Percentiles rank a stretch among this genome's conserved stretches.
phyloP scores from a whole-genome alignment of 2,888 invertebrate species.

The Dioctria rufipes region DNA sequence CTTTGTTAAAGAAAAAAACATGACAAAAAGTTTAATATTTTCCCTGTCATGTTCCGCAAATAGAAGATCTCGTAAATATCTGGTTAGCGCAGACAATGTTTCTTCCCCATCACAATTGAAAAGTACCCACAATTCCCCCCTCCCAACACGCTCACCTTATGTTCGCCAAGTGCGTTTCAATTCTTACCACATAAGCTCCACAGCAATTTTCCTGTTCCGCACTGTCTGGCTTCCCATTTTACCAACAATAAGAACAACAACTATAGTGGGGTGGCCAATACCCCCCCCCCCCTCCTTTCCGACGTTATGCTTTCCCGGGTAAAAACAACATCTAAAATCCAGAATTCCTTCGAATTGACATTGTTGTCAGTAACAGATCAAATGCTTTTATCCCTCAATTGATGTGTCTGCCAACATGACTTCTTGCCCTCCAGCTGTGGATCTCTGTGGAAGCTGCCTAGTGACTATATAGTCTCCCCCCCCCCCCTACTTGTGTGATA shows the following conservation, averaged over 20 bases:
- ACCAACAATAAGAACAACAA: no score
- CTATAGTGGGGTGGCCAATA: not conserved
- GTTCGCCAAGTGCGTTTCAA: constrained; percentile 22
- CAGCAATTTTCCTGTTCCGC: constrained; percentile 19
- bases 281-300: not conserved
- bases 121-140: constrained; percentile 16
- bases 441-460: not conserved
- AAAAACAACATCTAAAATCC: constrained; percentile 44
- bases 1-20: no score
- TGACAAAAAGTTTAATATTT: constrained; percentile 22
- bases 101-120: constrained; percentile 12
- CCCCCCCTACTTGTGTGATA: not conserved
- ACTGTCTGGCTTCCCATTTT: no score
- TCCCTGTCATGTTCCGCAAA: constrained; percentile 15
- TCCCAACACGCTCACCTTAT: not conserved
- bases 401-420: constrained; percentile 46
- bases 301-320: not conserved
- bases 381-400: constrained; percentile 51
- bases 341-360: constrained; percentile 44
- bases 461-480: not conserved
- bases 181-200: not conserved
- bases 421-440: constrained; percentile 2
- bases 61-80: constrained; percentile 32
- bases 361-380: constrained; percentile 52
- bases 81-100: not conserved